Evolutionary conservation across 2,797 vertebrate species (phyloP), one percentile per base, ranked within the genome.

Genomic region (Morus bassanus): DNA sequence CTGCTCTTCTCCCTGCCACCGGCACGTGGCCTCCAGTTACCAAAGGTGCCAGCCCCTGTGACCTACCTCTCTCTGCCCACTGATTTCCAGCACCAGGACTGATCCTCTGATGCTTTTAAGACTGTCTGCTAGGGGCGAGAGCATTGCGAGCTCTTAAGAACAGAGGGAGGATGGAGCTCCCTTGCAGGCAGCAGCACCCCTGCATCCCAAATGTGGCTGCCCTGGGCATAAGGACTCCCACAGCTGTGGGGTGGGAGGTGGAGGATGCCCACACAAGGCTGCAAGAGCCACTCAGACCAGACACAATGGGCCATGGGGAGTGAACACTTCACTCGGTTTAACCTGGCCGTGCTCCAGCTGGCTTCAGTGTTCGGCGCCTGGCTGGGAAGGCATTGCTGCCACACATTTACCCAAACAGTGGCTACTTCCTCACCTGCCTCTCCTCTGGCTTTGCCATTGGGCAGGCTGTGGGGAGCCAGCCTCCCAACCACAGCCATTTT

Each of bases 361-460:
- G 39, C 74, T 91, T 65, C 6, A 3, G 6, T 0, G 0, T 61
- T 59, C 2, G 2, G 25, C 2, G 8, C 15, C 60, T 48, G 64
- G 53, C 63, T 75, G 39, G 18, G 48, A 39, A 73, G 60, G 60
- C 65, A 45, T 39, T 3, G 7, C 41, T 85, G 83, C 46, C 63
- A 60, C 41, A 54, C 2, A 1, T 63, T 79, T 48, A 68, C 59
- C 75, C 67, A 33, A 63, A 41, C 35, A 87, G 30, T 0, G 1
- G 30, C 88, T 59, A 13, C 33, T 68, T 88, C 37, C 61, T 63
- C 65, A 90, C 80, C 60, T 88, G 60, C 64, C 23, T 57, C 35
- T 43, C n/a, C n/a, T 41, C 53, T 14, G 45, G 46, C 17, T 8
- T 30, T 53, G 56, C 43, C 75, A 50, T 15, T 6, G 21, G 0